A percentile compares a stretch with the other conserved stretches of the same genome.
phyloP scores from a whole-genome alignment of 30 jellyfish, hydroid and myxozoan species.

The Hydractinia symbiolongicarpus region DNA sequence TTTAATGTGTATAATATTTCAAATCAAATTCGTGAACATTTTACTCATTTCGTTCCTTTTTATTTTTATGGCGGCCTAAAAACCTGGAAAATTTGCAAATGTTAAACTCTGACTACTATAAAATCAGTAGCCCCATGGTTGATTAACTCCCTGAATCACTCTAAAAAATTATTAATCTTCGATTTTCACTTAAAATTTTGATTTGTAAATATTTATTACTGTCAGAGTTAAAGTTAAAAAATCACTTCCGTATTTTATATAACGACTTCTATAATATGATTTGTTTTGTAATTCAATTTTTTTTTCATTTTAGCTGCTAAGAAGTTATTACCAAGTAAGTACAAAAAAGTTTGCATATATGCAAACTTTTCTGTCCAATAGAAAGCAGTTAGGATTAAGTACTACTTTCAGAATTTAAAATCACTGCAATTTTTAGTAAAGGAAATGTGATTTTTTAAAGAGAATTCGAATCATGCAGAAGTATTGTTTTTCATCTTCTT shows the following conservation, averaged over 20 bases:
- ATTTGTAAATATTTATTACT: too few relatives aligned
- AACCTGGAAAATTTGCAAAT: too few relatives aligned
- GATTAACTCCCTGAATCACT: too few relatives aligned
- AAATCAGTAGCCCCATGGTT: too few relatives aligned
- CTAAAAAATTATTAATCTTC: too few relatives aligned
- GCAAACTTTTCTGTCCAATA: not conserved
- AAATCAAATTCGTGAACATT: not conserved
- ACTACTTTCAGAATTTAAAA: not conserved
- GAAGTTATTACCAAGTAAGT: slow-evolving; percentile 80
- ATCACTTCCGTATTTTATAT: too few relatives aligned
- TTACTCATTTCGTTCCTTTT: not conserved
- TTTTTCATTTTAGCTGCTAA: slow-evolving; percentile 72
- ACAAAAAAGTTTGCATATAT: not conserved
- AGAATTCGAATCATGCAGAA: not conserved
- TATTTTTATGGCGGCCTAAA: too few relatives aligned
- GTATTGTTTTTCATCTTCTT: not conserved
- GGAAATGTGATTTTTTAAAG: not conserved
- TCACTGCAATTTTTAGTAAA: not conserved
- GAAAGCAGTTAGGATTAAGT: not conserved
- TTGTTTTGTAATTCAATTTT: not conserved
- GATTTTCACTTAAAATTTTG: too few relatives aligned
- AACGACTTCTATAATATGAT: too few relatives aligned
- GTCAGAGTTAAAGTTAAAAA: too few relatives aligned
- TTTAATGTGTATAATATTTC: too few relatives aligned
- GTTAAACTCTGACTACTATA: too few relatives aligned